Base-by-base conservation (phyloP, 2,888 invertebrate genomes). In the Helicoverpa assulta region DNA sequence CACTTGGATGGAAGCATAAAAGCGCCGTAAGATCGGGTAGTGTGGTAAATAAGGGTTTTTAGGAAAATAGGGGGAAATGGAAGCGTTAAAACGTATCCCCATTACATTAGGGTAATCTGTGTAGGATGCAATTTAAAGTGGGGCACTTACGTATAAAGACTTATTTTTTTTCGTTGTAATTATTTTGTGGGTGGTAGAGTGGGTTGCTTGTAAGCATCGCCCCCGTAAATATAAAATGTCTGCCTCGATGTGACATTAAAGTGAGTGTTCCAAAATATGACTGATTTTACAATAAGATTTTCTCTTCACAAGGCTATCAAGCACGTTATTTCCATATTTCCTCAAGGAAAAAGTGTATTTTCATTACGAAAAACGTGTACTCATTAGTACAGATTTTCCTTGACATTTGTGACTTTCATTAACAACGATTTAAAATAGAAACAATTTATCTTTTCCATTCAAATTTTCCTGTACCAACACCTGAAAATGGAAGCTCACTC, bases 81-180 rank as follows among this genome's bases (percentile, higher is more conserved):
- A 54, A 63, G 47, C 73, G 56, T 73, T 69, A 66, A 68, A 77
- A 77, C 60, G 63, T 72, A 77, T 60, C n/a, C 62, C 73, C 68
- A 77, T 77, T 60, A 77, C 76, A 66, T 73, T 66, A 68, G 50
- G 65, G 64, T 73, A 77, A 76, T 76, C 72, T 72, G 58, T 65
- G 51, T 57, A 12, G 54, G 63, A 77, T 65, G 77, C 62, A 65
- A 77, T 77, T 63, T 53, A 43, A 72, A 68, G 62, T 68, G 64
- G 67, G 64, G 62, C 59, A 55, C 58, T 71, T 64, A 51, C n/a
- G 50, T 21, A 47, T 19, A 19, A 54, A 60, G 47, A 50, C 10
- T 61, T 47, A 29, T 61, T 53, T 58, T 43, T 54, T 29, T 18
- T 26, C 21, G 26, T 4, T 62, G 43, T 62, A 53, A 60, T 67